Conservation (phyloP, 2,113 vertebrate genomes). For the Onychorhynchus coronatus region DNA sequence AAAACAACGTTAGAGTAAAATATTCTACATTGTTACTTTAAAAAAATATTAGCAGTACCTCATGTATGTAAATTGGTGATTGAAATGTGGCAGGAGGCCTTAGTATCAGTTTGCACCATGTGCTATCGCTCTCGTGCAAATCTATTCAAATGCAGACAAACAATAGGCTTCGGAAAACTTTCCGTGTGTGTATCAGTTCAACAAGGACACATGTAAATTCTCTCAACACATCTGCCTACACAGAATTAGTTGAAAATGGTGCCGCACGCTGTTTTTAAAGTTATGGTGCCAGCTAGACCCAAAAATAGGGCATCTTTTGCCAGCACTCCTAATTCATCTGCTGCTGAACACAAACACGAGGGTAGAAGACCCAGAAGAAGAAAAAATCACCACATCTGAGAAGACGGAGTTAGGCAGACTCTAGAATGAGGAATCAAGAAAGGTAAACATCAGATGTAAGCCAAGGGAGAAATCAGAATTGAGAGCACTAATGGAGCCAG, state of each 20-base stretch:
- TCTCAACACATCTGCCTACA: not conserved
- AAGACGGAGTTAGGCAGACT: not conserved
- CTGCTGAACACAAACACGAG: not conserved
- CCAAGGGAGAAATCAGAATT: not conserved
- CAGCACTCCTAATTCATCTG: not conserved
- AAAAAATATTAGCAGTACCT: not conserved
- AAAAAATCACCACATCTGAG: not conserved
- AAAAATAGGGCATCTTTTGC: not conserved
- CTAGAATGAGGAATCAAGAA: not conserved
- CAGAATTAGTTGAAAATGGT: not conserved
- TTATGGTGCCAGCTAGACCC: not conserved
- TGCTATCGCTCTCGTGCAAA: not conserved
- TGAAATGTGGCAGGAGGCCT: not conserved
- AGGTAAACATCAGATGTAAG: not conserved
- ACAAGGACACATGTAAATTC: not conserved
- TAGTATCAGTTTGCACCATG: not conserved
- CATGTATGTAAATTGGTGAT: not conserved
- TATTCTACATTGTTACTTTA: not conserved
- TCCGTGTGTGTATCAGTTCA: not conserved
- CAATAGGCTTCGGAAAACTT: not conserved
- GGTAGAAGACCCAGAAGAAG: not conserved
- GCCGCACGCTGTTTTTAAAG: not conserved
- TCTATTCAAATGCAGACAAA: not conserved
- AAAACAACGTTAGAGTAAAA: not conserved
- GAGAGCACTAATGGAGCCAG: not conserved